phyloP scores from a whole-genome alignment of 2,113 vertebrate species.

The Haplochromis burtoni region DNA sequence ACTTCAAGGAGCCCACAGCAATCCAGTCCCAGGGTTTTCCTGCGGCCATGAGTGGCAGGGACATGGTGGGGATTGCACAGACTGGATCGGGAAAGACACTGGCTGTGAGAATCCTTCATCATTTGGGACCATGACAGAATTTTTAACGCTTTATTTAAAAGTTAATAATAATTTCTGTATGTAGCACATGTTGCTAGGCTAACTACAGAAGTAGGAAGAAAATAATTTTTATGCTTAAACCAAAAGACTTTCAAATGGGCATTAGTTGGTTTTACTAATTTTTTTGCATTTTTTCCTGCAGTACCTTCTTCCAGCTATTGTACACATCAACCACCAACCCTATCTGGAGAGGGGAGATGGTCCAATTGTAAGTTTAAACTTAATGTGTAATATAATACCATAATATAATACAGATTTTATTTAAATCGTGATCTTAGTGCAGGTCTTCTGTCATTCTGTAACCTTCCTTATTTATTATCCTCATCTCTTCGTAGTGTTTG shows the following conservation, averaged over 20 bases:
- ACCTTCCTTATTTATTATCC: neutral
- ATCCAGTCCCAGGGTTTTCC: slow-evolving; percentile 97
- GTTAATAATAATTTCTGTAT: neutral
- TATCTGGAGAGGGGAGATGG: slow-evolving; percentile 97
- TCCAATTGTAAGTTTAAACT: slow-evolving; percentile 84
- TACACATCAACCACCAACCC: slow-evolving; percentile 97
- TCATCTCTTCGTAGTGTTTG: slow-evolving; percentile 74
- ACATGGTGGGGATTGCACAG: slow-evolving; percentile 98
- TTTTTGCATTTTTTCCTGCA: slow-evolving; percentile 43
- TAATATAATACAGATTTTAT: neutral
- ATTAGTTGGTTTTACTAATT: neutral
- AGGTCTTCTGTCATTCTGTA: neutral
- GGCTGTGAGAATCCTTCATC: slow-evolving; percentile 71
- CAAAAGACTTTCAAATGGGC: neutral
- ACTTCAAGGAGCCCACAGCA: slow-evolving; percentile 94
- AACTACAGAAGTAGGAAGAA: neutral
- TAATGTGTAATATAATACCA: neutral
- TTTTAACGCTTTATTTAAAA: neutral
- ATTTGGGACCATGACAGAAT: neutral
- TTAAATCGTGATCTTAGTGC: neutral
- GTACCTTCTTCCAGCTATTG: slow-evolving; percentile 95
- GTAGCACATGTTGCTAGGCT: neutral
- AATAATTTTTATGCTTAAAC: fast-evolving
- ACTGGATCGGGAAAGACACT: slow-evolving; percentile 97
- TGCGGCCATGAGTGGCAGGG: slow-evolving; percentile 87